Conservation (phyloP, 2,797 vertebrate genomes). For the Argya squamiceps region DNA sequence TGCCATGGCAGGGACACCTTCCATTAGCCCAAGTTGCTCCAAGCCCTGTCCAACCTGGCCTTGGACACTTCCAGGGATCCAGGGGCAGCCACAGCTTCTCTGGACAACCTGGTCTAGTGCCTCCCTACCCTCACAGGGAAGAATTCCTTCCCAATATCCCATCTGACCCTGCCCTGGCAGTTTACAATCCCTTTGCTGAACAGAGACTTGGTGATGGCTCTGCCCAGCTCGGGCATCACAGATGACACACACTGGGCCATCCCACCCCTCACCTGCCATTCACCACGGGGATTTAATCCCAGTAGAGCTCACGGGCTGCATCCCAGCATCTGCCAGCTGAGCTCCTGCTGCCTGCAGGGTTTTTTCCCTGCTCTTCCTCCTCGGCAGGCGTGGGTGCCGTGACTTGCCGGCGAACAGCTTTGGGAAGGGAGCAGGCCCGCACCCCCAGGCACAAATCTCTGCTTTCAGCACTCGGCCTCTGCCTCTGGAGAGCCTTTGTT, state of each 20-base stretch:
- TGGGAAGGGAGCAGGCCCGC: neutral
- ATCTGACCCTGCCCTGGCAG: neutral
- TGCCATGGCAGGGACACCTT: neutral
- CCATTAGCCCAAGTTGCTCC: rapidly evolving
- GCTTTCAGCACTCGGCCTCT: neutral
- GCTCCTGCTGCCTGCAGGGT: neutral
- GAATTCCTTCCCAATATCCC: neutral
- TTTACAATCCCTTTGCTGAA: neutral
- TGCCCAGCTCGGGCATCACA: rapidly evolving
- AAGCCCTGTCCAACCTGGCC: rapidly evolving
- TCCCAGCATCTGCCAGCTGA: neutral
- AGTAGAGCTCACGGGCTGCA: neutral
- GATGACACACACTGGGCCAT: neutral
- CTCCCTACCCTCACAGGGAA: rapidly evolving
- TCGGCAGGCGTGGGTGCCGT: neutral
- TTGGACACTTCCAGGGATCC: neutral
- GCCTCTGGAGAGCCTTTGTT: constrained; percentile 34
- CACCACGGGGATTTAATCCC: rapidly evolving
- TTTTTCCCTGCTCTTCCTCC: neutral
- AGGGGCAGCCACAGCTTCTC: neutral
- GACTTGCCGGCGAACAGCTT: neutral
- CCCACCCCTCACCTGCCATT: neutral
- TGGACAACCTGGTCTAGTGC: neutral
- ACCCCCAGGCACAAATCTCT: neutral
- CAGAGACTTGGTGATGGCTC: neutral